A percentile compares a stretch with the other conserved stretches of the same genome.
Evolutionary conservation across 2,797 vertebrate species (phyloP).

Genomic region (Delichon dasypus): DNA sequence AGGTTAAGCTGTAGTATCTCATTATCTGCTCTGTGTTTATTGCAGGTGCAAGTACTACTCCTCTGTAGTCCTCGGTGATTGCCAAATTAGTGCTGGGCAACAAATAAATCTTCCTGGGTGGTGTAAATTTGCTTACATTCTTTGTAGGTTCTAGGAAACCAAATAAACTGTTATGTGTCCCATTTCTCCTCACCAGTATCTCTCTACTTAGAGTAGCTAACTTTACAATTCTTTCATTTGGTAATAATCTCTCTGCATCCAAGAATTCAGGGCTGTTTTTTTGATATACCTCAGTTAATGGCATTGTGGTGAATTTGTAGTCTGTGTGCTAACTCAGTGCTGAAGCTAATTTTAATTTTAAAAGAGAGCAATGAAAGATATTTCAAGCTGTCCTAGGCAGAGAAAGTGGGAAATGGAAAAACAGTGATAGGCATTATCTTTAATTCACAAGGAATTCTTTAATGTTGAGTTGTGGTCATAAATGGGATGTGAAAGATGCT

Average conservation of each 20-base stretch:
- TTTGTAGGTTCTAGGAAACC: not conserved
- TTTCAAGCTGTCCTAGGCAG: not conserved
- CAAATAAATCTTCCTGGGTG: not conserved
- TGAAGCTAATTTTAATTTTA: not conserved
- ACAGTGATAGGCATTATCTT: not conserved
- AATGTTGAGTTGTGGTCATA: constrained; percentile 27
- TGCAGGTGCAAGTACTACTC: not conserved
- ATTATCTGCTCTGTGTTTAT: not conserved
- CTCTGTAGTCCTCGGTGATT: not conserved
- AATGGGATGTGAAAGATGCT: constrained; percentile 31
- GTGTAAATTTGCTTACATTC: not conserved
- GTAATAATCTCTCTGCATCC: not conserved
- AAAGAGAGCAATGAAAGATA: not conserved
- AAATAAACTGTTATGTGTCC: not conserved
- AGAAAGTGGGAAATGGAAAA: constrained; percentile 8
- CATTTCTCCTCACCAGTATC: not conserved
- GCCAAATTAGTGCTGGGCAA: not conserved
- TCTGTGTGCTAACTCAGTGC: not conserved
- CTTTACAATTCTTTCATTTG: not conserved
- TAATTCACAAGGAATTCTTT: constrained; percentile 34
- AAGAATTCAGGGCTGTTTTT: not conserved
- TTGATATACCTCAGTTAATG: not conserved
- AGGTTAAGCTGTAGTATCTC: not conserved
- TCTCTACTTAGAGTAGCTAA: not conserved
- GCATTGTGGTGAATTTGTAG: not conserved